Base-by-base conservation (phyloP, 2,888 invertebrate species). In the Punctoribates punctum region DNA sequence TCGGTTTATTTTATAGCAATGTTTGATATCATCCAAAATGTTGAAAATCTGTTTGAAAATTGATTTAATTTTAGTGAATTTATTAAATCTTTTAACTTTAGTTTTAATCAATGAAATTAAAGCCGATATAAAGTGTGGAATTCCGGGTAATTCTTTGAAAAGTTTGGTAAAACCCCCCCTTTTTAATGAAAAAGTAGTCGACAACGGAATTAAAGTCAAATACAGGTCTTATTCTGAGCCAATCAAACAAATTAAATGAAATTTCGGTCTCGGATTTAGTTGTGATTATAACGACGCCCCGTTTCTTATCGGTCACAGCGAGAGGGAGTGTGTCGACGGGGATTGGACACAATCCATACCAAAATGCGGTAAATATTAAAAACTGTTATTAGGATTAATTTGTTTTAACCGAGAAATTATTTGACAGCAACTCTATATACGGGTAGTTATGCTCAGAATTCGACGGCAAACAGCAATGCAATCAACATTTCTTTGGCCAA, bases 401-500 rank as follows among this genome's bases (percentile, higher is more conserved):
- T 29, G 27, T 4, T 20, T 34, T 34, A 34, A 34, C 8, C 34
- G 34, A 34, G 8, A 34, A 34, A 34, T 54, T 5, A 48, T n/a
- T 54, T 54, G 27, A 65, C 29, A 70, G 70, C 70, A 70, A 42
- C 70, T 42, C 70, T 70, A 23, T 70, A 70, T 70, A 70, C 70
- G 70, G 46, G 70, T 42, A 42, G 6, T 15, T 42, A 70, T 46
- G 42, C n/a, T 0, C n/a, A 13, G 8, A 46, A 70, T 13, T 70
- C 13, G 2, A 70, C 70, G 13, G 5, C 13, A 9, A 70, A 70
- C 23, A 38, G 70, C 46, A 70, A 70, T 23, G 70, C 70, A 70
- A 42, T 70, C 20, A 70, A 70, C 15, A 42, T 70, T 46, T 46
- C 70, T 23, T 13, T 70, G 23, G 70, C 46, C 23, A 23, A 15